These are phyloP conservation scores for Atherinosoma microstoma DNA, from an alignment of 2,797 vertebrate species.

Conservation along the genomic window DNA sequence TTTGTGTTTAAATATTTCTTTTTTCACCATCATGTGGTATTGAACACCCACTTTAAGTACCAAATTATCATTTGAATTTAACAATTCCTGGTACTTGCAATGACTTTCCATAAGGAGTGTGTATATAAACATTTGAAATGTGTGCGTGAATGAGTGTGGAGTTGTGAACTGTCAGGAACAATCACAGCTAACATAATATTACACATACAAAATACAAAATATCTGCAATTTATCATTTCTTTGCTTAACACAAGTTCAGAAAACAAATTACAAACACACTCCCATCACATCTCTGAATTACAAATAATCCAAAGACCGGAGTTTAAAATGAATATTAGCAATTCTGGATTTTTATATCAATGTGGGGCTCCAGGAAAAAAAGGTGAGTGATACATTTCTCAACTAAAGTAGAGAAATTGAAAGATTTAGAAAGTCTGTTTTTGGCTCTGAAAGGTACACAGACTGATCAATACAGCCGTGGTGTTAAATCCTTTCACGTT, in stretches of 20 bases:
- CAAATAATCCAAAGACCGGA: constrained; percentile 10
- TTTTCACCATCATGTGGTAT: background rate
- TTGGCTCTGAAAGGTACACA: constrained; percentile 53
- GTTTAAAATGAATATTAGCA: constrained; percentile 20
- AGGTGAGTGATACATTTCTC: constrained; percentile 46
- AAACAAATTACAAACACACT: background rate
- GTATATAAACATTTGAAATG: constrained; percentile 18
- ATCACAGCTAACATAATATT: constrained; percentile 12
- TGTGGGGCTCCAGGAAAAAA: constrained; percentile 14
- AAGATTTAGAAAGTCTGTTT: constrained; percentile 60
- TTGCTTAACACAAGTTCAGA: background rate
- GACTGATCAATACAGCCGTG: constrained; percentile 63
- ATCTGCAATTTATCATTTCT: too few relatives aligned
- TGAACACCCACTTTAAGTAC: background rate
- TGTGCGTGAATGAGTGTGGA: background rate
- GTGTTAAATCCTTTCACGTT: constrained; percentile 53
- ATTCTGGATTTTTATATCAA: constrained; percentile 31
- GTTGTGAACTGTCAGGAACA: constrained; percentile 22
- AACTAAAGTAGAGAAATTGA: constrained; percentile 45
- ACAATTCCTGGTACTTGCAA: constrained; percentile 27
- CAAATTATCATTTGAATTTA: constrained; percentile 32
- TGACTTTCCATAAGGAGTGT: constrained; percentile 44
- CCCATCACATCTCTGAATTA: background rate
- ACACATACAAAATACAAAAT: background rate
- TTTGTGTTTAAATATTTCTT: background rate